phyloP scores from a whole-genome alignment of 2,797 vertebrate genomes.

The Alouatta caraya region DNA sequence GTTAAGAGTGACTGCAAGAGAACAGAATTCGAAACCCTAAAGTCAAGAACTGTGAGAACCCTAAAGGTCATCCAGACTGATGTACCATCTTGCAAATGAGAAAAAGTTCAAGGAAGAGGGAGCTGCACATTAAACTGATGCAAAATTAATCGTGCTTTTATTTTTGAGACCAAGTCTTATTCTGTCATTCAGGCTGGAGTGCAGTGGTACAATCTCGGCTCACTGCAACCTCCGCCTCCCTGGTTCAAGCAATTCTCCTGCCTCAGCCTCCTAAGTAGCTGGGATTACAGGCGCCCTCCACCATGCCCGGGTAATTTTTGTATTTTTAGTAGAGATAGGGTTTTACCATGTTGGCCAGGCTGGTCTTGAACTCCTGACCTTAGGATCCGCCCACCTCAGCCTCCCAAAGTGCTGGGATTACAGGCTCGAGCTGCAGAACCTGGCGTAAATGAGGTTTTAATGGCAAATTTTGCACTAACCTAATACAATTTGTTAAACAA shows the following conservation, averaged over 20 bases:
- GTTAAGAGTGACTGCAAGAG: neutral
- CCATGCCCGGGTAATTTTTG: neutral
- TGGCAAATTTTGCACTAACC: neutral
- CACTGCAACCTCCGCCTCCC: neutral
- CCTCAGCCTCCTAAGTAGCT: neutral
- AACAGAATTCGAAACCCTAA: neutral
- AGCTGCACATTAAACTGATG: neutral
- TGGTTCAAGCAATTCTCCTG: neutral
- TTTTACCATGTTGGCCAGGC: neutral
- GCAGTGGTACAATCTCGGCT: neutral
- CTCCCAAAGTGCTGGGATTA: neutral
- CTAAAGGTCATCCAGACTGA: neutral
- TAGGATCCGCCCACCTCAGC: neutral
- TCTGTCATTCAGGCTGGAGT: neutral
- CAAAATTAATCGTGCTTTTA: neutral
- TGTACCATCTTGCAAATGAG: neutral
- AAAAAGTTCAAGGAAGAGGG: rapidly evolving
- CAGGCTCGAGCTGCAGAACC: neutral
- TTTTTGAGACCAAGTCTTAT: neutral
- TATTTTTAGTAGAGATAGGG: neutral
- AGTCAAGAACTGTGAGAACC: neutral
- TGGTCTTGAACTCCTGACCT: neutral
- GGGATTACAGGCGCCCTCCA: neutral
- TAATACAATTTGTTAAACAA: neutral
- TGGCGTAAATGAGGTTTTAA: neutral